Base-by-base conservation (phyloP, 2,888 invertebrate genomes). In the Cheilosia pagana region DNA sequence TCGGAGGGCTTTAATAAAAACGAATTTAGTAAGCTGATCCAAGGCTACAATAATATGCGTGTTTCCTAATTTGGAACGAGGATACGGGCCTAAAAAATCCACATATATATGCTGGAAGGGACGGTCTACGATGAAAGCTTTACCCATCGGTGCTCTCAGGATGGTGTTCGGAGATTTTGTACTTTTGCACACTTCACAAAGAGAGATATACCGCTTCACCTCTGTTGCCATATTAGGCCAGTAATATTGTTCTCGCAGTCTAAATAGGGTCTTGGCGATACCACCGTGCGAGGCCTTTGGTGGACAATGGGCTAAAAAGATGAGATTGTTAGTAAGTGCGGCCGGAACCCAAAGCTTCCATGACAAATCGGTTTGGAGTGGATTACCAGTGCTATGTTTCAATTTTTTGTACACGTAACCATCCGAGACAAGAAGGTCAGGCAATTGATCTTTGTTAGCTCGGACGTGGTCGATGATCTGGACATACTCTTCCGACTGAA, bases 221-320 rank as follows among this genome's bases (percentile, higher is more conserved):
- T 50, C 16, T 2, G 19, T 16, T 1, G 62, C 62, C 62, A 48
- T 62, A 8, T 52, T 65, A 10, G 65, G 65, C 50, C 65, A 35
- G 4, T 21, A 65, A 8, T 19, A 41, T n/a, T 41, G 41, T 5
- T 41, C 41, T 6, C 6, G 41, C 6, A 41, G 1, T 41, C 41
- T 5, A 2, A 41, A 41, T 0, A 41, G n/a, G 6, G 41, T 41
- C 6, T 41, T 41, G 0, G 41, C 41, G 1, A 63, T 63, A 8
- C 50, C 50, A 3, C 35, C 35, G 12, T 35, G 35, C 12, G 35
- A 35, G 0, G 35, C 35, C 63, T 23, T 31, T 1, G 52, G 39
- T 0, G 65, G 65, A 4, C 39, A 23, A 65, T 65, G 65, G 8
- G 65, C 65, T 16, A 25, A 4, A 1, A n/a, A 50, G 1, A 39